Base-by-base conservation (phyloP, 2,888 invertebrate species). In the Stenoptilia bipunctidactyla region DNA sequence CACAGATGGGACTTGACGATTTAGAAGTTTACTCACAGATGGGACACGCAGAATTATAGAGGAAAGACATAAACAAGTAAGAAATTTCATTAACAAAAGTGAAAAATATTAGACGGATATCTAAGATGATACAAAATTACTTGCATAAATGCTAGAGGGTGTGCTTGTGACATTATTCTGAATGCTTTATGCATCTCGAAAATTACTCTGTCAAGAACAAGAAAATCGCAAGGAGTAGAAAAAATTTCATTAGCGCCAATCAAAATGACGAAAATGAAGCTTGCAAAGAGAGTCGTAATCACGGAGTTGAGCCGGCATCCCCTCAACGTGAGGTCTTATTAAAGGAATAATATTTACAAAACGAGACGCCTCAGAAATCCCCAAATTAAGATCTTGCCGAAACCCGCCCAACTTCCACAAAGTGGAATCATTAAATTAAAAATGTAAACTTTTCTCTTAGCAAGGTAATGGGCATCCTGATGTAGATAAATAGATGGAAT, bases 401-500 rank as follows among this genome's bases (percentile, higher is more conserved):
- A 82, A 80, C 80, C 83, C 83, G 82, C 82, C 83, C 82, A 83
- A 82, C 83, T 83, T 83, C 82, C 83, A 82, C 80, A 83, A 84
- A 85, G 83, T 85, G 83, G 82, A 84, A 85, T 85, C 85, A 84
- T 85, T 84, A 85, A 85, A 85, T 85, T 85, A 85, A 85, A 84
- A 85, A 85, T 80, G 82, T 80, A 82, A 84, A 85, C 84, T 85
- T 85, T 85, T 84, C 84, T 85, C 82, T 85, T 85, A 84, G 85
- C 80, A 77, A 84, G 79, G 84, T 85, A 84, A 85, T 85, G 85
- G 85, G 83, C 83, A 84, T 83, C 82, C 82, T 79, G 65, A 83
- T 84, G 82, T 77, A 80, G 84, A 84, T 84, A 84, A 85, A 85
- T 85, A 83, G 82, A 83, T 83, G 80, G 73, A 83, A 83, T 83